Evolutionary conservation across 1,140 invertebrate genomes (phyloP).

Genomic region (Leptinotarsa undecemlineata): DNA sequence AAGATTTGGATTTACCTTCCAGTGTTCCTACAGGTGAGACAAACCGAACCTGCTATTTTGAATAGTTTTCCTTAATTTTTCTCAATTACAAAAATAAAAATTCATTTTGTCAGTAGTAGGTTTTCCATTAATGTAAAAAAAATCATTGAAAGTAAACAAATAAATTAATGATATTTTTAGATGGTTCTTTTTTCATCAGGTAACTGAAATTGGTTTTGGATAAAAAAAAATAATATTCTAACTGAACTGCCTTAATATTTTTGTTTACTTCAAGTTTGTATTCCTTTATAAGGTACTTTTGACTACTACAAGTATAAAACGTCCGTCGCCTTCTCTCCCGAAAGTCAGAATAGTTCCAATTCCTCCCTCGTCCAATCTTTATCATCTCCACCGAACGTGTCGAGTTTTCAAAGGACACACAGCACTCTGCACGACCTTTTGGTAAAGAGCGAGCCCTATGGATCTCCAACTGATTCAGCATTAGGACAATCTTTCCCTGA

Average conservation of each 20-base stretch:
- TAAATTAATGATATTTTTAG: no score
- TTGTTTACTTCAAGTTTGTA: neutral
- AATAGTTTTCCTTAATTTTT: no score
- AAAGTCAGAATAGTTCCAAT: slow-evolving; percentile 52
- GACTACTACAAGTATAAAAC: slow-evolving; percentile 54
- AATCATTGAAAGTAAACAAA: no score
- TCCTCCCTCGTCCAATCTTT: slow-evolving; percentile 32
- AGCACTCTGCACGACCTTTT: slow-evolving; percentile 68
- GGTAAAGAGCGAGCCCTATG: slow-evolving; percentile 61
- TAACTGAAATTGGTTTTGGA: no score
- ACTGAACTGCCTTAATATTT: neutral
- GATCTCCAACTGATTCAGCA: slow-evolving; percentile 60
- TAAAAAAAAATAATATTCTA: no score
- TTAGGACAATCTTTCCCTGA: slow-evolving; percentile 65
- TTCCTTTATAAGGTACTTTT: slow-evolving; percentile 17
- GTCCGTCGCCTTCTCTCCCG: slow-evolving; percentile 61
- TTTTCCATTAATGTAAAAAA: no score
- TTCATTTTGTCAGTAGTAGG: no score
- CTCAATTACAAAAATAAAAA: no score
- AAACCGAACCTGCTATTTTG: no score
- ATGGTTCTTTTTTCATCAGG: no score
- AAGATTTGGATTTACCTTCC: slow-evolving; percentile 45
- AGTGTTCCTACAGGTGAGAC: slow-evolving; percentile 51
- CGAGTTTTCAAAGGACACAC: slow-evolving; percentile 58
- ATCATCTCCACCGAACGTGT: slow-evolving; percentile 45